Base-by-base conservation (phyloP, 2,113 vertebrate species). In the Odontesthes bonariensis region DNA sequence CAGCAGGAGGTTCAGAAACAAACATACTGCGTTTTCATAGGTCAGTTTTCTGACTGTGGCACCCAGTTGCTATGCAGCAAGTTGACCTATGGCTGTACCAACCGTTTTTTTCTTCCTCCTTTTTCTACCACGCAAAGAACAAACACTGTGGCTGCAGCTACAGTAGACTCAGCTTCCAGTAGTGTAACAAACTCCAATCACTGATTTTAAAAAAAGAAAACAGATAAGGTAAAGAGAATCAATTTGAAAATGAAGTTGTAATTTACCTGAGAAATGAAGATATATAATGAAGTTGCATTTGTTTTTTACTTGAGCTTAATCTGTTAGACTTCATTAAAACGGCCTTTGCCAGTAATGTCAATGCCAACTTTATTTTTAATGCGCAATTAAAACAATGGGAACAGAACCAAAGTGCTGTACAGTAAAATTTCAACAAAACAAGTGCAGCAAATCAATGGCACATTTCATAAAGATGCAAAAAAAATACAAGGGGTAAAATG, bases 61-160 rank as follows among this genome's bases (percentile, higher is more conserved):
- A 72, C 44, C 60, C 81, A 70, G 90, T 93, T 93, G 90, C 89
- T 91, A 91, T 92, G 90, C 92, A 90, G 89, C 79, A 56, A 56
- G 71, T 76, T 86, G 89, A 93, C 89, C 90, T 87, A 69, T 84
- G 77, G 75, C 77, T 75, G 75, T 69, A 42, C 83, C 59, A 81
- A 87, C 77, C 84, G 14, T 49, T 73, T 76, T 75, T 73, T 61
- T 71, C 61, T 82, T 73, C 64, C 72, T 85, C 82, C 57, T 31
- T 78, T 76, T 82, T 78, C 61, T 69, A 61, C 57, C 81, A 68
- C 51, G 69, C 63, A 54, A 35, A 57, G 60, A 75, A 69, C 32
- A 79, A 88, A 81, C 33, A 62, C 51, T 64, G 59, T 20, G 23
- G 65, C 51, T 79, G 53, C 55, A 69, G 59, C 70, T 70, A 7